phyloP scores from a whole-genome alignment of 2,113 vertebrate genomes.

The Rhinopomastus cyanomelas region DNA sequence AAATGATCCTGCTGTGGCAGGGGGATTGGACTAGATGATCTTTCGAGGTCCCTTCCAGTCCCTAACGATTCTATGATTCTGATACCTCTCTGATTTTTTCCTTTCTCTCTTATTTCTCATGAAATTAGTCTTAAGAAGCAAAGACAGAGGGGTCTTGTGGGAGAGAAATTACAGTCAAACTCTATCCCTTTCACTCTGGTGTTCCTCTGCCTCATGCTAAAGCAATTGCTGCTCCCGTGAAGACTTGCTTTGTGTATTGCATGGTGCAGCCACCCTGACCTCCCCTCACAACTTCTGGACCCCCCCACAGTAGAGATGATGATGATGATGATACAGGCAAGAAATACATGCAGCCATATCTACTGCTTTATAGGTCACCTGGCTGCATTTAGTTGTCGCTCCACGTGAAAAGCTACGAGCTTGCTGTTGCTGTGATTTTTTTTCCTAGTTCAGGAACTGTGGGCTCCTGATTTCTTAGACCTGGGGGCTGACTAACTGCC shows the following conservation, averaged over 20 bases:
- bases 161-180: neutral
- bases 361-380: neutral
- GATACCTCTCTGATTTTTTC: neutral
- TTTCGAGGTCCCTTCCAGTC: too few relatives aligned
- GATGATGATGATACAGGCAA: neutral
- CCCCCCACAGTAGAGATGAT: neutral
- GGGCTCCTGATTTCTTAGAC: accelerated
- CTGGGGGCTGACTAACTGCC: neutral
- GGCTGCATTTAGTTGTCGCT: neutral
- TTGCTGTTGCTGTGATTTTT: neutral
- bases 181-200: neutral
- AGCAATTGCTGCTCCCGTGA: neutral
- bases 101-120: neutral
- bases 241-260: too few relatives aligned
- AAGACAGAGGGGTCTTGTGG: neutral
- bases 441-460: neutral
- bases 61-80: too few relatives aligned
- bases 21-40: too few relatives aligned
- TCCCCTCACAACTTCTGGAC: neutral
- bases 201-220: neutral
- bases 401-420: neutral
- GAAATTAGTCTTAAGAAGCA: neutral
- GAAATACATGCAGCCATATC: neutral
- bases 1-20: too few relatives aligned
- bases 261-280: neutral